Base-by-base conservation (phyloP, 1,140 invertebrate genomes). In the Manduca sexta region DNA sequence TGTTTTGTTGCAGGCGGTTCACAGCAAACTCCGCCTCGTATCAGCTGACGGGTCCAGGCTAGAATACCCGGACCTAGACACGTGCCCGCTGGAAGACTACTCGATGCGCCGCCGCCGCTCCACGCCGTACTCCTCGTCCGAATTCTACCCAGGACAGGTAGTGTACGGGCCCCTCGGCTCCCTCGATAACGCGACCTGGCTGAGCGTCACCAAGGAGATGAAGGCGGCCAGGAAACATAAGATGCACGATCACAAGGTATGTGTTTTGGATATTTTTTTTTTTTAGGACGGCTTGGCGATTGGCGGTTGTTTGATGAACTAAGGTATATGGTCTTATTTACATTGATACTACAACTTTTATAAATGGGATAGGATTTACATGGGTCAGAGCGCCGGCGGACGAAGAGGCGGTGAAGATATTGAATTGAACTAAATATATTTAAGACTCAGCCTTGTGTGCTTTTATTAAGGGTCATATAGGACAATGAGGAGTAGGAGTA, bases 61-160 rank as follows among this genome's bases (percentile, higher is more conserved):
- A 40, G 87, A 91, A 41, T 88, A 92, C 56, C 89, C 89, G 37
- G 92, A 93, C 66, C 86, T 90, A 13, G 90, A 92, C 74, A 88
- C 89, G 29, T 87, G 87, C 59, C 89, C 89, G 3, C 77, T 93
- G 14, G 91, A 92, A 46, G 83, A 87, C 54, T 86, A 79, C 62
- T 73, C 81, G 1, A 84, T 82, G 73, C 72, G 81, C 3, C 72
- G 82, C n/a, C 71, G 80, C 17, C 69, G 82, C 3, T 74, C 78
- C 5, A 81, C 71, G 1, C 78, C 73, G 2, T 84, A 82, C 58
- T 79, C 74, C 2, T 84, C 73, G 2, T 77, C 89, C 2, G 91
- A 92, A 64, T 93, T 91, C 68, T 95, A 94, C 72, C 92, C 92
- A 7, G 93, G 93, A 0, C 93, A 95, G 70, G 89, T 90, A 58